These are phyloP conservation scores for Sebastes variabilis DNA, from an alignment of 2,797 vertebrate genomes.

Conservation along the genomic window DNA sequence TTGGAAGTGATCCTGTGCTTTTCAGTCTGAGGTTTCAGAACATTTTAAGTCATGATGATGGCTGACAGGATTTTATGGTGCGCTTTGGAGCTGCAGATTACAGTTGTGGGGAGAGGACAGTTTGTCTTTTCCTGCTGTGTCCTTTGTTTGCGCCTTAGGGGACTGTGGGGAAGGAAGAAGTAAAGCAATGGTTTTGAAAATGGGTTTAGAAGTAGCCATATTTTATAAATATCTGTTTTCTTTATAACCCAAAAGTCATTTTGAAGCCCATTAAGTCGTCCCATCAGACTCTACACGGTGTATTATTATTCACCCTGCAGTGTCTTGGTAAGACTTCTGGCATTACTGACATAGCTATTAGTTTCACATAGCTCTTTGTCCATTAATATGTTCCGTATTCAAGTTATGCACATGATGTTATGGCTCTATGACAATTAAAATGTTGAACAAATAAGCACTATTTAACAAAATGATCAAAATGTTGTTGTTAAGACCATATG, in stretches of 20 bases:
- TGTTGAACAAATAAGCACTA: background rate
- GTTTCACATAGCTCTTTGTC: background rate
- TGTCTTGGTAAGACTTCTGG: background rate
- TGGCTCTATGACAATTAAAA: background rate
- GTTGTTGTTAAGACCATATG: background rate
- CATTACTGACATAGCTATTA: background rate
- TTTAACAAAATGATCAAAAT: background rate
- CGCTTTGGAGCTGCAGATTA: conserved; percentile 48
- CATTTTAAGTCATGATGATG: conserved; percentile 22
- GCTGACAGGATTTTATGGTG: conserved; percentile 50
- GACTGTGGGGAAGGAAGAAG: conserved; percentile 1
- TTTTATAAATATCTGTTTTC: conserved; percentile 13
- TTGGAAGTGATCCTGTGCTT: conserved; percentile 1
- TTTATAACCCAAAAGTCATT: conserved; percentile 32
- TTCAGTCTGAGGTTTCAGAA: conserved; percentile 9
- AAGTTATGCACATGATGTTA: background rate
- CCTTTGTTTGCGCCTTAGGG: conserved; percentile 49
- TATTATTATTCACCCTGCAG: conserved; percentile 13
- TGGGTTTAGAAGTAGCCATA: background rate
- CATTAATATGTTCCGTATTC: background rate
- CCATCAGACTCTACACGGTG: conserved; percentile 3
- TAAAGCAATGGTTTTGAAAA: background rate
- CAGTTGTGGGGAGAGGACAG: conserved; percentile 30
- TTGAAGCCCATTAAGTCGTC: conserved; percentile 7
- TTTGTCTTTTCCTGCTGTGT: conserved; percentile 44